Base-by-base conservation (phyloP, 2,888 invertebrate genomes). In the Orthonevra nobilis region DNA sequence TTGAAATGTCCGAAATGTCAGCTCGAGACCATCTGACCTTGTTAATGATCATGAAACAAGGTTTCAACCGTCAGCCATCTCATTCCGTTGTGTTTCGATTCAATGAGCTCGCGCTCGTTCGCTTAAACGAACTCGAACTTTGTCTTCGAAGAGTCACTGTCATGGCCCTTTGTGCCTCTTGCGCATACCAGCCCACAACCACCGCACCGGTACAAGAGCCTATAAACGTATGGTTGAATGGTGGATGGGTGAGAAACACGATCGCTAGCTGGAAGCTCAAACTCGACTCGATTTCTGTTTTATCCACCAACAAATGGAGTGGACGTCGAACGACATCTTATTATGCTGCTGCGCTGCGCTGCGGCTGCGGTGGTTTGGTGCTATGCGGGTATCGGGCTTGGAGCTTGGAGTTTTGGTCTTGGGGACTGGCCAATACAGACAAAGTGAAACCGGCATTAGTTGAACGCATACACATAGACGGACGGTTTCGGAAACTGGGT, bases 11-110 rank as follows among this genome's bases (percentile, higher is more conserved):
- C n/a, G n/a, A n/a, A n/a, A n/a, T n/a, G n/a, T 46, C 69, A 14
- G 14, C 54, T 60, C 72, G 48, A 40, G 52, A 46, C 54, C 54
- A 60, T 66, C 66, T 79, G 79, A 79, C 79, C 73, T 79, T 79
- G 79, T 79, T 79, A 73, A 68, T 79, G 79, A 79, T 40, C 79
- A 68, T 68, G 66, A 73, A 73, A 60, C 66, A 73, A 79, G 61
- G 73, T 68, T 79, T 79, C 66, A 79, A 73, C 73, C 66, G 66
- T 68, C 60, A 73, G 26, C 60, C 14, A 60, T 79, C 77, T 72
- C 60, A 10, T 52, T 72, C 52, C 54, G 15, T 17, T 34, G 20
- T 32, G 17, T 12, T 17, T 38, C 32, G 46, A 30, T 14, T 56
- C 52, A 61, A 46, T 70, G 42, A 40, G 58, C 32, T 54, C 52